Evolutionary conservation across 2,113 vertebrate genomes (phyloP).

Genomic region (Shinisaurus crocodilurus): DNA sequence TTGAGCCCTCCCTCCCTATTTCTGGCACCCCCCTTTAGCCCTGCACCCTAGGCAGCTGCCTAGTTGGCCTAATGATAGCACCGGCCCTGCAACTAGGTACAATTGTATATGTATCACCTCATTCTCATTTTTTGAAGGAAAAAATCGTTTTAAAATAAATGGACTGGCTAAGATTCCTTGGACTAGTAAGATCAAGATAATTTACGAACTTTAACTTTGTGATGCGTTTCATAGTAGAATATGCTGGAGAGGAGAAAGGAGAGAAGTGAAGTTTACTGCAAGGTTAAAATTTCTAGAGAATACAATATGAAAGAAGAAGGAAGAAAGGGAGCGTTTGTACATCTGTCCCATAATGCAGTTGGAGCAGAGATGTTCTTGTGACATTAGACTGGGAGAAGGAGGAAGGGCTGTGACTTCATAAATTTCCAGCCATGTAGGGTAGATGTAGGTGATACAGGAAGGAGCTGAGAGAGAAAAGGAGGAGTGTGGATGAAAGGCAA

Average conservation of each 20-base stretch:
- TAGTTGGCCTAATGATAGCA: no score
- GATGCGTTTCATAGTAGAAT: background rate
- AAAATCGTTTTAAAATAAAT: background rate
- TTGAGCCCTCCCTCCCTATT: no score
- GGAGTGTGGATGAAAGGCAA: no score
- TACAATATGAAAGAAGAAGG: background rate
- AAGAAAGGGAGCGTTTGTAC: background rate
- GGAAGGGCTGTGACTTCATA: background rate
- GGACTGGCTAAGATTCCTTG: background rate
- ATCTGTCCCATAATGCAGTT: background rate
- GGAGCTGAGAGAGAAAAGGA: background rate
- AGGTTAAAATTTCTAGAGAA: background rate
- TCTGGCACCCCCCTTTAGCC: no score
- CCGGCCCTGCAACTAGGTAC: background rate
- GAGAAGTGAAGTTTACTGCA: background rate
- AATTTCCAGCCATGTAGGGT: background rate
- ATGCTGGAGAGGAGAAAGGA: background rate
- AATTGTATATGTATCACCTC: background rate
- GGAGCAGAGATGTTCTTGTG: background rate
- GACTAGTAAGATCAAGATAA: background rate
- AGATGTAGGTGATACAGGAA: background rate
- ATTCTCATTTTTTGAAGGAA: background rate
- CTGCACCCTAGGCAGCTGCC: no score
- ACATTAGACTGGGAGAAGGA: background rate
- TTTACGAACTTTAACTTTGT: background rate